Conservation (phyloP, 2,888 invertebrate genomes). For the Phyto melanocephala region DNA sequence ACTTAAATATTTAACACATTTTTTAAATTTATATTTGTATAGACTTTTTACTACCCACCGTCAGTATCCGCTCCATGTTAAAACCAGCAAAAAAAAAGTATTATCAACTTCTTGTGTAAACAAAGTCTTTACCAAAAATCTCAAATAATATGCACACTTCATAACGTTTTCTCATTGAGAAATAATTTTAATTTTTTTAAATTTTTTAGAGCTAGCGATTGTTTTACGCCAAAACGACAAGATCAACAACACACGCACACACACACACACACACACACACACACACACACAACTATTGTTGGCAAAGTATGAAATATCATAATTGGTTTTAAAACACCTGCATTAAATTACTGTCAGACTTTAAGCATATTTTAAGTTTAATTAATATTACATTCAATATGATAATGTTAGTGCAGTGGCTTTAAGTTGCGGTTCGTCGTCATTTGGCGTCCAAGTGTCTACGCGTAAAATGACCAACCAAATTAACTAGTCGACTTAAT, state of each 20-base stretch:
- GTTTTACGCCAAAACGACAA: slow-evolving; percentile 20
- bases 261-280: neutral
- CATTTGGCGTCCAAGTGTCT: slow-evolving; percentile 58
- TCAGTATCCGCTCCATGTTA: too few relatives aligned
- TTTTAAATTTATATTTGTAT: too few relatives aligned
- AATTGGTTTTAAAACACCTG: slow-evolving; percentile 56
- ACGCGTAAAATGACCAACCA: slow-evolving; percentile 37
- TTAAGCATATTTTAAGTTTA: slow-evolving; percentile 43
- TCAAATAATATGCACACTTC: neutral
- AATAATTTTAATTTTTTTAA: too few relatives aligned
- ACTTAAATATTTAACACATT: too few relatives aligned
- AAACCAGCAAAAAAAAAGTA: too few relatives aligned
- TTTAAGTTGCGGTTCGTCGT: slow-evolving; percentile 1
- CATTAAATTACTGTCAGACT: slow-evolving; percentile 50
- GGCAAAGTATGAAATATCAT: neutral
- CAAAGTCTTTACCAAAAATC: neutral
- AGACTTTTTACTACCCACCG: too few relatives aligned
- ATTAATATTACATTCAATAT: slow-evolving; percentile 34
- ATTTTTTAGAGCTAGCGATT: slow-evolving; percentile 27
- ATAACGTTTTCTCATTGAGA: too few relatives aligned
- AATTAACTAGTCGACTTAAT: neutral
- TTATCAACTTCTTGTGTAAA: too few relatives aligned
- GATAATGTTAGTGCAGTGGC: slow-evolving; percentile 13
- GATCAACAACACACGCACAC: neutral
- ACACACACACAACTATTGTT: neutral